Evolutionary conservation across 2,888 invertebrate species (phyloP).

Genomic region (Lithosia quadra): DNA sequence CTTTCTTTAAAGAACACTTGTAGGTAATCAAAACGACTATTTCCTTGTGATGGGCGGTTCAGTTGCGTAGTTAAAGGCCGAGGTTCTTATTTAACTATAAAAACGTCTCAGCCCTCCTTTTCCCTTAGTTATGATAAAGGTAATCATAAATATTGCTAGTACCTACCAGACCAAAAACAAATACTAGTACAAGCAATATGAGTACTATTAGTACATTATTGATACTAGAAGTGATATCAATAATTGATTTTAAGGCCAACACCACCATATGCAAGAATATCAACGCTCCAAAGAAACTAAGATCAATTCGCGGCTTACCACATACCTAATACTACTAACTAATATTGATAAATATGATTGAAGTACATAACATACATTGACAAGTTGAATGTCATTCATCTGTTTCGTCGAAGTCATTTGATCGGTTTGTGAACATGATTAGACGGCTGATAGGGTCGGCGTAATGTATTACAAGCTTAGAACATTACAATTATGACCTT

Average conservation of each 20-base stretch:
- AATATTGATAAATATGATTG: conserved; percentile 6
- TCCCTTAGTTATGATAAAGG: no score
- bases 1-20: no score
- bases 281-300: neutral
- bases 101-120: no score
- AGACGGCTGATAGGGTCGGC: conserved; percentile 33
- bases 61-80: no score
- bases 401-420: conserved; percentile 30
- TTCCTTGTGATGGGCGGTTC: no score
- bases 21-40: no score
- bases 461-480: conserved; percentile 38
- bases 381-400: conserved; percentile 27
- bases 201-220: neutral
- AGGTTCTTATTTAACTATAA: no score
- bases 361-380: neutral
- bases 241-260: neutral
- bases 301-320: neutral
- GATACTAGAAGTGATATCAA: neutral
- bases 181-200: no score
- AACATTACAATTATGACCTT: conserved; percentile 47
- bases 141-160: no score
- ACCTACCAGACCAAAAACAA: no score
- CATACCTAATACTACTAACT: neutral
- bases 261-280: neutral
- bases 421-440: conserved; percentile 37